Percentiles rank a stretch among this genome's conserved stretches.
These are phyloP conservation scores for Zygogramma bicolorata DNA, from an alignment of 2,888 invertebrate species.

Conservation along the genomic window DNA sequence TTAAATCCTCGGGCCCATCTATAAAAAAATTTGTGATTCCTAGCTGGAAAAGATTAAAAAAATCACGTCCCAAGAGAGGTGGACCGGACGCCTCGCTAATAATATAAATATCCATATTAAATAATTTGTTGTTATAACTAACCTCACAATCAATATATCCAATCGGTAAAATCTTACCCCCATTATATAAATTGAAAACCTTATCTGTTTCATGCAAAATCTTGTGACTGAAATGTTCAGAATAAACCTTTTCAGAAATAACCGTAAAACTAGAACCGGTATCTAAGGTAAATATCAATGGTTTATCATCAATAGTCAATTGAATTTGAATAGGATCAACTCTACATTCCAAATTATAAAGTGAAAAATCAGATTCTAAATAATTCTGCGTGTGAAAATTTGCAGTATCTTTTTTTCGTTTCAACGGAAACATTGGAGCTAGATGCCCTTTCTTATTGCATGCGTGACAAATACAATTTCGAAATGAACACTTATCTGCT, in stretches of 20 bases:
- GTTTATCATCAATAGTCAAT: background rate
- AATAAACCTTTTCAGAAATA: background rate
- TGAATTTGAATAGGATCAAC: background rate
- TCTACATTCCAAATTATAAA: background rate
- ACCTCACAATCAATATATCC: background rate
- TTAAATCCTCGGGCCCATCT: background rate
- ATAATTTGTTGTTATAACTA: background rate
- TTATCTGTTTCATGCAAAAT: background rate
- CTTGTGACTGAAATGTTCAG: background rate
- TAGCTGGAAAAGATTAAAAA: background rate
- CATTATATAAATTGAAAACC: background rate
- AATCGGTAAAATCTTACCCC: background rate
- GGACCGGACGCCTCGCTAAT: background rate
- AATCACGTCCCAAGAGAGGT: constrained; percentile 2
- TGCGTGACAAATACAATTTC: constrained; percentile 22
- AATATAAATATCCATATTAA: background rate
- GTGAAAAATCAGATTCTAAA: background rate
- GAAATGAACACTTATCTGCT: constrained; percentile 16
- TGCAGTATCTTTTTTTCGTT: background rate
- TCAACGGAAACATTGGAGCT: constrained; percentile 17
- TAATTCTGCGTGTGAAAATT: background rate
- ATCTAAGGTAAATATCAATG: background rate
- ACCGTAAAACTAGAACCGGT: background rate
- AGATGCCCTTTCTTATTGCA: constrained; percentile 24
- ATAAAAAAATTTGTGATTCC: background rate